A percentile compares a stretch with the other conserved stretches of the same genome.
Evolutionary conservation across 1,140 invertebrate genomes (phyloP).

Genomic region (Teleopsis dalmanni): DNA sequence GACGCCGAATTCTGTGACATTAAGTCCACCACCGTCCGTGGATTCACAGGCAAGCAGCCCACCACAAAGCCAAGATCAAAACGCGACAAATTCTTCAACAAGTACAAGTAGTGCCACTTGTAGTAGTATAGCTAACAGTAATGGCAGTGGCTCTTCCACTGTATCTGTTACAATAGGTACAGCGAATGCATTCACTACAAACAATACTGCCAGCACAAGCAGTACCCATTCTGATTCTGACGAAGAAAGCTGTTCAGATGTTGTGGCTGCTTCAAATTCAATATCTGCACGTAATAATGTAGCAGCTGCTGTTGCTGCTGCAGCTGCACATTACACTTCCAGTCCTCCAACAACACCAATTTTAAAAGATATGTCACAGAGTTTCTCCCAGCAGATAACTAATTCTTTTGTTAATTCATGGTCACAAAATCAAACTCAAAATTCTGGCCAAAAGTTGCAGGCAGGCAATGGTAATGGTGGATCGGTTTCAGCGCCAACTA

Average conservation of each 20-base stretch:
- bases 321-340: constrained; percentile 34
- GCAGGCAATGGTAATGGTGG: constrained; percentile 24
- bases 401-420: constrained; percentile 41
- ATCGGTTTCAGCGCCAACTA: constrained; percentile 40
- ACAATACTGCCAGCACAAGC: constrained; percentile 34
- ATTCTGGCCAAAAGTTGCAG: constrained; percentile 13
- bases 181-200: background rate
- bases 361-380: constrained; percentile 38
- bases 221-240: constrained; percentile 70
- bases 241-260: constrained; percentile 52
- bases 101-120: constrained; percentile 23
- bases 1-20: constrained; percentile 72
- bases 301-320: constrained; percentile 9
- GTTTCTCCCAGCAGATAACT: constrained; percentile 37
- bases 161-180: background rate
- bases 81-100: constrained; percentile 1
- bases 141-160: background rate
- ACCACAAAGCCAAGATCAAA: constrained; percentile 53
- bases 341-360: constrained; percentile 59
- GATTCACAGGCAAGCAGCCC: constrained; percentile 81
- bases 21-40: constrained; percentile 80
- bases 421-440: constrained; percentile 38
- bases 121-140: constrained; percentile 36
- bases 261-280: constrained; percentile 23
- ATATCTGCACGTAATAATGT: background rate